These are phyloP conservation scores for Parauchenoglanis ngamensis DNA, from an alignment of 2,797 vertebrate species.

Conservation along the genomic window DNA sequence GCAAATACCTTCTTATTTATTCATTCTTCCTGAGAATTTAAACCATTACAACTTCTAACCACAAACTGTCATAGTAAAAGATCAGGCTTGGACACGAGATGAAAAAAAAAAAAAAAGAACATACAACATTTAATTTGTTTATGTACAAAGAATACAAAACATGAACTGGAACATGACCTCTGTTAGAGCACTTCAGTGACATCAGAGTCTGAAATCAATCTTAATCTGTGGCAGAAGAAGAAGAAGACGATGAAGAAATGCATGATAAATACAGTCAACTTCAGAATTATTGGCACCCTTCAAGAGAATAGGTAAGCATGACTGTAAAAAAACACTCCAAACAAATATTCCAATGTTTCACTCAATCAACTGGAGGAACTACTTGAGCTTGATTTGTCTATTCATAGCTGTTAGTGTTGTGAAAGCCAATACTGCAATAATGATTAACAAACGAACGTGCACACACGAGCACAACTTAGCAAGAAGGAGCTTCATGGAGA, in stretches of 20 bases:
- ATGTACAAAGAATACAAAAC: conserved; percentile 81
- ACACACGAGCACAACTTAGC: neutral
- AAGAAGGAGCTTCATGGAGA: neutral
- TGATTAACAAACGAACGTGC: neutral
- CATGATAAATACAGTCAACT: neutral
- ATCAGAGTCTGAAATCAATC: neutral
- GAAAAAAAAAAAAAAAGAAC: conserved; percentile 26
- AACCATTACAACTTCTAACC: neutral
- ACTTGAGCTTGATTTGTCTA: neutral
- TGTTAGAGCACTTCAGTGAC: neutral
- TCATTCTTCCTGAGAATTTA: neutral
- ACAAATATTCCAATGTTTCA: neutral
- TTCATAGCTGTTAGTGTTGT: neutral
- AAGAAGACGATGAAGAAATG: neutral
- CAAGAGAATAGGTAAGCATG: neutral
- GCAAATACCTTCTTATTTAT: neutral
- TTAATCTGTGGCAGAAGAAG: conserved; percentile 8
- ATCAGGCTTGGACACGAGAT: neutral
- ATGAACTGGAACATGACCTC: conserved; percentile 53
- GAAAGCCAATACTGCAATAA: neutral
- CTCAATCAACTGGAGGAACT: neutral
- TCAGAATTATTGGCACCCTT: conserved; percentile 2
- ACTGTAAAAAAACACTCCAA: neutral
- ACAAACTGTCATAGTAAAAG: neutral
- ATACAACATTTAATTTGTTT: conserved; percentile 69